A percentile compares a stretch with the other conserved stretches of the same genome.
Conservation (phyloP, 2,797 vertebrate species). For the Lithobates pipiens region DNA sequence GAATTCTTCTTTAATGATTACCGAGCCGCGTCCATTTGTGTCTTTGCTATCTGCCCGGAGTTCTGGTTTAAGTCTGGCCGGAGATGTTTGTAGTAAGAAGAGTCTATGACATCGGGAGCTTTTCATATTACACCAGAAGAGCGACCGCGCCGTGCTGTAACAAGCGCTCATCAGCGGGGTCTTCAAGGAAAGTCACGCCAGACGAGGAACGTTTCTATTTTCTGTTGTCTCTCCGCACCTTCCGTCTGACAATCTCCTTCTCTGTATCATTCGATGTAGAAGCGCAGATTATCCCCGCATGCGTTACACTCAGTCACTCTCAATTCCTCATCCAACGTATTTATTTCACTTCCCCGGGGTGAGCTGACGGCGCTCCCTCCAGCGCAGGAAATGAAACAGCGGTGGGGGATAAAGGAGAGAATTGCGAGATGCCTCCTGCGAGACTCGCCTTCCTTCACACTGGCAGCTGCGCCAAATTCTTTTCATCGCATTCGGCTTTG, state of each 20-base stretch:
- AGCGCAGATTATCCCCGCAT: background rate
- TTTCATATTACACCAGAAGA: no score
- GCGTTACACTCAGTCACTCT: background rate
- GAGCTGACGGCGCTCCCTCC: background rate
- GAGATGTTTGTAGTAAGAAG: no score
- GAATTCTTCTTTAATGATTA: no score
- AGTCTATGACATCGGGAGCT: no score
- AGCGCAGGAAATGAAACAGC: constrained; percentile 1
- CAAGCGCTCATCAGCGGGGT: no score
- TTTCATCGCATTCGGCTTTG: constrained; percentile 25
- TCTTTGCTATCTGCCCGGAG: no score
- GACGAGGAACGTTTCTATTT: no score
- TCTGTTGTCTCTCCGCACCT: no score
- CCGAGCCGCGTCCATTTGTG: no score
- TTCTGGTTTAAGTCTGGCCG: no score
- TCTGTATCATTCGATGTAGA: background rate
- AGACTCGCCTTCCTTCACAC: background rate
- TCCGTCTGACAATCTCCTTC: background rate
- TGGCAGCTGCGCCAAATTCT: background rate
- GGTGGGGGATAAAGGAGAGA: background rate
- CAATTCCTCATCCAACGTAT: background rate
- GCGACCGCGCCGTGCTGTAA: no score
- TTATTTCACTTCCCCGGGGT: background rate
- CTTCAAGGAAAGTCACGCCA: no score
- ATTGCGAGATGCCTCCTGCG: constrained; percentile 16